Base-by-base conservation (phyloP, 53 echinoderm and acorn worm genomes). In the Glandiceps talaboti region DNA sequence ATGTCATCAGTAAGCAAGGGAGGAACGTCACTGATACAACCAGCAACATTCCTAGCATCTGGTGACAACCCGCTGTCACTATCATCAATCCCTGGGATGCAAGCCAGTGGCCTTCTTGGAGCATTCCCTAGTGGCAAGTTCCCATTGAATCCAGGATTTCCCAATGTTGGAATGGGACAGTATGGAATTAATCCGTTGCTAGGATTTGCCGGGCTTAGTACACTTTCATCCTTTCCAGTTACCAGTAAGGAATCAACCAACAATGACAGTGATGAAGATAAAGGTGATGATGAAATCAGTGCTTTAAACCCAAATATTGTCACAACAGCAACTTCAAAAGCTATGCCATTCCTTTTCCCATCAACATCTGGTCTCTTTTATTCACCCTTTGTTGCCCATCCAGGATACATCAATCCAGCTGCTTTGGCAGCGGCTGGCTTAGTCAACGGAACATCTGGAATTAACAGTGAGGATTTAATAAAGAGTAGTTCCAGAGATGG, bases 371-470 rank as follows among this genome's bases (percentile, higher is more conserved):
- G 92, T 26, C 85, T 94, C 31, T 91, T 92, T 74, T 90, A 88
- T 82, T 94, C 94, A 0, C 94, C 94, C 0, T 92, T 92, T 81
- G 86, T 94, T 25, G 84, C 94, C 14, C 81, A 87, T 74, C 91
- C 92, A 30, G 88, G 87, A 0, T 82, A 87, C 29, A 79, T 45
- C 64, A 45, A 45, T 20, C 64, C 64, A 45, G 64, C 64, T 12
- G 64, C 64, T 45, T 20, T 45, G 6, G 64, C 64, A 12, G 6
- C 64, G 6, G 64, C 64, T 12, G 20, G 64, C 64, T 45, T 45
- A 45, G 64, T 45, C 20, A 45, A 45, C 20, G 64, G 64, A 6
- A 45, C 20, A 12, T 6, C 64, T 20, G 20, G 64, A 6, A 45
- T 6, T 20, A 45, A 6, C 20, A 20, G 64, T 6, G 64, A 45